Conservation (phyloP, 2,888 invertebrate genomes). For the Adineta ricciae region DNA sequence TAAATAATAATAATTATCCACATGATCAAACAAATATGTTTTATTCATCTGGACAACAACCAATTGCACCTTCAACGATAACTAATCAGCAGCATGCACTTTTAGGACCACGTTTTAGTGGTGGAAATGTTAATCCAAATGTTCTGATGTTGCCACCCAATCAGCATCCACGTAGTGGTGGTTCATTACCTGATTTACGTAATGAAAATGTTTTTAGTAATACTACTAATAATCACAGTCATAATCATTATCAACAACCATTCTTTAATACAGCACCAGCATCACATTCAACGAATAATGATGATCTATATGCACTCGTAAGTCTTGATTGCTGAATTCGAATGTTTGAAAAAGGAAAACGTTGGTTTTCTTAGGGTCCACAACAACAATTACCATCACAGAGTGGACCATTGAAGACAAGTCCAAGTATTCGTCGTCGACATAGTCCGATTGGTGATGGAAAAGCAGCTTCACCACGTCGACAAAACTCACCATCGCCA, state of each 20-base stretch:
- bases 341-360: background rate
- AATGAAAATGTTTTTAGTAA: background rate
- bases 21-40: background rate
- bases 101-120: background rate
- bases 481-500: background rate
- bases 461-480: background rate
- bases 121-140: background rate
- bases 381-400: background rate
- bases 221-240: no score
- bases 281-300: background rate
- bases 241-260: background rate
- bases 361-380: background rate
- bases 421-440: slow-evolving; percentile 5
- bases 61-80: background rate
- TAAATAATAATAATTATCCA: background rate
- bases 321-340: background rate
- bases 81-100: background rate
- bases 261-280: background rate
- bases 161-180: background rate
- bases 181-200: slow-evolving; percentile 17
- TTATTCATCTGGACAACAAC: background rate
- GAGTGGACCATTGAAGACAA: background rate
- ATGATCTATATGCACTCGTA: background rate
- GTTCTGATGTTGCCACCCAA: background rate
- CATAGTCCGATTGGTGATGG: slow-evolving; percentile 10